Base-by-base conservation (phyloP, 2,888 invertebrate genomes). In the Spilosoma lubricipeda region DNA sequence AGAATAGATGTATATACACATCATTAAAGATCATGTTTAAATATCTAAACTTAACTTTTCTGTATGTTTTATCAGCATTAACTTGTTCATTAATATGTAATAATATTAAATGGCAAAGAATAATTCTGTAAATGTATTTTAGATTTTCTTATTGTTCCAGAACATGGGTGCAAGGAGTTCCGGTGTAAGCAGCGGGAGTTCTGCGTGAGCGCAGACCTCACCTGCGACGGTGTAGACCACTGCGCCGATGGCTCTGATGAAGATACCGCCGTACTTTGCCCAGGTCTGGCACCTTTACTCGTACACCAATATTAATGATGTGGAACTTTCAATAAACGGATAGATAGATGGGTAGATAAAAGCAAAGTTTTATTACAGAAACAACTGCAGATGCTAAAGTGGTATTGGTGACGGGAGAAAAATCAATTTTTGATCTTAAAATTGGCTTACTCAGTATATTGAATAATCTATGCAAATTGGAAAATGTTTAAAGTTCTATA, bases 221-320 rank as follows among this genome's bases (percentile, higher is more conserved):
- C 98, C 85, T 99, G 99, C 95, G 99, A 99, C 94, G 98, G 98
- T 76, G 97, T 99, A 82, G 98, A 98, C 95, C 99, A 99, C 93
- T 99, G 99, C 93, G 98, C 98, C 70, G 99, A 99, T 93, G 98
- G 98, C 82, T 98, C 98, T 70, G 99, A 99, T 91, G 99, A 99
- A 94, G 97, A 98, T 85, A 97, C 98, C 89, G 97, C 98, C 88
- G 97, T 97, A 79, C 96, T 98, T 85, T 99, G 99, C 96, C 97
- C 98, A 93, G 98, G 99, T 99, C 94, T 80, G 82, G 3, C 36
- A n/a, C n/a, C 4, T 30, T 9, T 20, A 48, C n/a, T 39, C 2
- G n/a, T 67, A 30, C 27, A 59, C 23, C 2, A 23, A 52, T 20
- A 23, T 52, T 23, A 20, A 8, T 20, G 9, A 56, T 9, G 23